Evolutionary conservation across 2,113 vertebrate genomes (phyloP), one percentile per base, ranked within the genome.

Genomic region (Petromus typicus): DNA sequence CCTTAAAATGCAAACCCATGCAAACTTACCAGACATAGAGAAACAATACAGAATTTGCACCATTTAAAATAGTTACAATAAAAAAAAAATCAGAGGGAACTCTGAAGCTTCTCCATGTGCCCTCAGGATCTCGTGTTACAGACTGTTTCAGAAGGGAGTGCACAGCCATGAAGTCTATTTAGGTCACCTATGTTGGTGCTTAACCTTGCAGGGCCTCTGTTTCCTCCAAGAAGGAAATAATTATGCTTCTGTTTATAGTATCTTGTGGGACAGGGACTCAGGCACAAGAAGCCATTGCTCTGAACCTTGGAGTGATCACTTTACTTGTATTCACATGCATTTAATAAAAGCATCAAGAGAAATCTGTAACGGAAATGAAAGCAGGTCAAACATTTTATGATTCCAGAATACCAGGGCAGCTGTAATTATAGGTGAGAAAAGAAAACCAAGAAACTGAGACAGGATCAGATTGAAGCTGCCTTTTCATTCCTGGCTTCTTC

Each of bases 251-350:
- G 30, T 59, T 51, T 80, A 6, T 5, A 80, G 64, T 14, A 34
- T 51, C 0, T 43, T 64, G 27, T 51, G 3, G 17, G 30, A 34
- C 43, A 27, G 7, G 34, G 1, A 34, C 48, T 87, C 5, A 8
- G 25, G 32, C 27, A 32, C 16, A 30, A 37, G 43, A 67, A 86
- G 73, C 82, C 86, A 73, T 63, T 67, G 23, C 37, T 20, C 16
- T 25, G 37, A 86, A 48, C 34, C 64, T 67, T 37, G 30, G 45
- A 51, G 9, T 43, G 22, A 37, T 61, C 56, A 91, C 61, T 94
- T 97, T 96, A 57, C 86, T 93, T 93, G 86, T 81, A 94, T 96
- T 97, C 97, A 79, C 97, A 97, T 94, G 56, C 3, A 89, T 93
- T 96, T 94, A 87, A 96, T 91, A 89, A 83, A 92, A 6, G 11